Evolutionary conservation across 2,113 vertebrate genomes (phyloP).

Genomic region (Notechis scutatus): DNA sequence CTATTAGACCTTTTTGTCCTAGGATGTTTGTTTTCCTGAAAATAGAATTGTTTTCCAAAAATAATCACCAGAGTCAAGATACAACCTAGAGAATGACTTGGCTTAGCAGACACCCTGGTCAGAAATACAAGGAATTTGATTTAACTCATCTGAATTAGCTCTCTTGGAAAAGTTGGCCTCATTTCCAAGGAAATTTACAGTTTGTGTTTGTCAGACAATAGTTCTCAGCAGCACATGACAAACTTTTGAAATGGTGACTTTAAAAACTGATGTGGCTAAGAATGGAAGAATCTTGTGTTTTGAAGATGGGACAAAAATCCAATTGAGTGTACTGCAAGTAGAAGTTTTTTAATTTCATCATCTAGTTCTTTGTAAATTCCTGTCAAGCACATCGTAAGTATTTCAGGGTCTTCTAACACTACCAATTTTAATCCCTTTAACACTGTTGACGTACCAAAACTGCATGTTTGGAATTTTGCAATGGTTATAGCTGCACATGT

Average conservation of each 20-base stretch:
- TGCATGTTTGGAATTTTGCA: constrained; percentile 27
- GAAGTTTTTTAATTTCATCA: not conserved
- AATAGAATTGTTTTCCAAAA: not conserved
- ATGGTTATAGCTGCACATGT: constrained; percentile 16
- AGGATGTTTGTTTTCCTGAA: not conserved
- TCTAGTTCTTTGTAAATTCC: not conserved
- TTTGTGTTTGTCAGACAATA: not conserved
- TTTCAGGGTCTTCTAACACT: constrained; percentile 26
- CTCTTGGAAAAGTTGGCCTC: not conserved
- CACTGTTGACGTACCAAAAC: constrained; percentile 23
- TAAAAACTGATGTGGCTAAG: not conserved
- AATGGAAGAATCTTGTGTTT: not conserved
- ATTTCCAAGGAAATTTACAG: not conserved
- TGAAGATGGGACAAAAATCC: not conserved
- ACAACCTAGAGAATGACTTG: not conserved
- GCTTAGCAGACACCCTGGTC: not conserved
- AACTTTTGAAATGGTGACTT: not conserved
- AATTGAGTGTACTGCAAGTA: not conserved
- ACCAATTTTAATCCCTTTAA: constrained; percentile 14
- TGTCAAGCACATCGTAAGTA: constrained; percentile 9
- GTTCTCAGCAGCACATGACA: not conserved
- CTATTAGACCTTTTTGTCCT: not conserved
- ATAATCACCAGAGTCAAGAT: not conserved
- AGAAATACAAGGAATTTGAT: not conserved
- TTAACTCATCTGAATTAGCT: not conserved